Evolutionary conservation across 2,797 vertebrate genomes (phyloP), one percentile per base, ranked within the genome.

Genomic region (Platyrinchus mystaceus): DNA sequence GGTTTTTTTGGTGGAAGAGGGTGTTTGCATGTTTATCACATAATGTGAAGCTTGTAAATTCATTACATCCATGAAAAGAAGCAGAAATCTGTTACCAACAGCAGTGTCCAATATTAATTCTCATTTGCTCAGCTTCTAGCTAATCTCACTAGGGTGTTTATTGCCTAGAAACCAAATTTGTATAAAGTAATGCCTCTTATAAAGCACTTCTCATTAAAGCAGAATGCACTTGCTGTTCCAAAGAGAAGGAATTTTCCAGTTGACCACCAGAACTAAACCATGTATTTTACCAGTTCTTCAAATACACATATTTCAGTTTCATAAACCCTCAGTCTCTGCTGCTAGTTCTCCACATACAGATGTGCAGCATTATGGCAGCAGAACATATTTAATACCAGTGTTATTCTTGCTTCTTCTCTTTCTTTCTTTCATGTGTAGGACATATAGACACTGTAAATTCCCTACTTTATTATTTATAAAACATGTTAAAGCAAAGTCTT

Each of bases 121-220:
- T 92, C 32, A 84, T 93, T 96, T 95, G 4, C 79, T 93, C 36
- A 85, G 49, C 60, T 93, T 90, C 71, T 85, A 84, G 68, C 34
- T 95, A 82, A 78, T 97, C 77, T 96, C 63, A 60, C 32, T 63
- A 59, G 55, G 34, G 30, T 80, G 55, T 88, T 95, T 84, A 84
- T 95, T 43, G 87, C 28, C 55, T 85, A 79, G 69, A 94, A 90
- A 89, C n/a, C 49, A 39, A 86, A 94, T 87, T 79, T 95, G 49
- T 95, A 34, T 84, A 74, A 41, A 78, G n/a, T 77, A 95, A 83
- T 87, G 78, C 34, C 18, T 30, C 20, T 89, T 67, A 68, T 81
- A 94, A 95, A 94, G 16, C 46, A 63, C 21, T 93, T 49, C 37
- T 49, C 73, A 73, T 89, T 95, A 94, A 96, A 97, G 59, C 93